A percentile compares a stretch with the other conserved stretches of the same genome.
Evolutionary conservation across 2,888 invertebrate genomes (phyloP).

Genomic region (Apamea monoglypha): DNA sequence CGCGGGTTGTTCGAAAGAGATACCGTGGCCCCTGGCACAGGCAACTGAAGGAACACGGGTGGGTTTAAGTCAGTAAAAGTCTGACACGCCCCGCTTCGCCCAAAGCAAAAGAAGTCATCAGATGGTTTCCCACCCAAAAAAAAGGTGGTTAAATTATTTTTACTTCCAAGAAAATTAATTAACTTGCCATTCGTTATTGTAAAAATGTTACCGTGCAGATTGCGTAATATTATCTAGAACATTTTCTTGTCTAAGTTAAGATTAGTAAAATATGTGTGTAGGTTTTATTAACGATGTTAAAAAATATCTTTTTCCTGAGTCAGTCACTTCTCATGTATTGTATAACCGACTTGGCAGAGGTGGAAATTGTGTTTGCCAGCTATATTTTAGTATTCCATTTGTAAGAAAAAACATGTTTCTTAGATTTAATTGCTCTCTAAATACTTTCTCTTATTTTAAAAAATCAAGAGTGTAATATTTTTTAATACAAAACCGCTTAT

Average conservation of each 20-base stretch:
- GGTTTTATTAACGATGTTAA: conserved; percentile 33
- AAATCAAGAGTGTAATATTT: not conserved
- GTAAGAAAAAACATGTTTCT: conserved; percentile 6
- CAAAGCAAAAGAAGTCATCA: too few species aligned
- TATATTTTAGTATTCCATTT: conserved; percentile 33
- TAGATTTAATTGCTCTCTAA: conserved; percentile 14
- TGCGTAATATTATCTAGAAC: conserved; percentile 6
- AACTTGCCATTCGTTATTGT: not conserved
- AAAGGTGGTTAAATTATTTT: not conserved
- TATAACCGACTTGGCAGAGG: conserved; percentile 63
- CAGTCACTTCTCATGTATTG: conserved; percentile 39
- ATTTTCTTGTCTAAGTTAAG: conserved; percentile 17
- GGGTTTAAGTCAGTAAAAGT: too few species aligned
- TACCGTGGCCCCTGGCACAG: too few species aligned
- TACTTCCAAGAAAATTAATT: not conserved
- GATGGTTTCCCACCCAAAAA: too few species aligned
- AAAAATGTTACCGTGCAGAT: not conserved
- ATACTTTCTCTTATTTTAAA: conserved; percentile 22
- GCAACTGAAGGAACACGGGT: too few species aligned
- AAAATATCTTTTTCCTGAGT: conserved; percentile 50
- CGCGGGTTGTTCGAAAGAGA: too few species aligned
- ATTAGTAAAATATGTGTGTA: conserved; percentile 30
- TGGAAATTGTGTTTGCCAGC: conserved; percentile 53
- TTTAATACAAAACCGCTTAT: not conserved
- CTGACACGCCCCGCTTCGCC: too few species aligned